Percentiles rank a stretch among this genome's conserved stretches.
Conservation (phyloP, 2,888 invertebrate species). For the Diarsia mendica region DNA sequence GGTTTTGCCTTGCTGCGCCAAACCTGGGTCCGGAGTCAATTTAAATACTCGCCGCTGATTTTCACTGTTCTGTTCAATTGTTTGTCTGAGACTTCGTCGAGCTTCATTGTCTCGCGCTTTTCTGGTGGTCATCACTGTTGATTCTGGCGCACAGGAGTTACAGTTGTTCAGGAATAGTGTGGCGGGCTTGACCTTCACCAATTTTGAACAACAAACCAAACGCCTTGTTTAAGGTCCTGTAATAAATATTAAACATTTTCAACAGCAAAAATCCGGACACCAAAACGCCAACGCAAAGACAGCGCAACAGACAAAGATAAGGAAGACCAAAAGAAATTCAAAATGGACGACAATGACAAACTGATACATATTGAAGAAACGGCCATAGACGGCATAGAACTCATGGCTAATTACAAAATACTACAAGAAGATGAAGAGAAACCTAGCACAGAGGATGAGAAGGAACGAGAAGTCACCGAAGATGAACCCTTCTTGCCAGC, state of each 20-base stretch:
- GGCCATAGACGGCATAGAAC: slow-evolving; percentile 88
- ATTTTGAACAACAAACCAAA: not conserved
- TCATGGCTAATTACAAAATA: slow-evolving; percentile 85
- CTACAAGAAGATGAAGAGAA: slow-evolving; percentile 83
- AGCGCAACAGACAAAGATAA: slow-evolving; percentile 90
- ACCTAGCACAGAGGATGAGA: slow-evolving; percentile 84
- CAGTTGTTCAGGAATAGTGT: too few species aligned
- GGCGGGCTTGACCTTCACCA: not conserved
- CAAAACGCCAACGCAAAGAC: slow-evolving; percentile 90
- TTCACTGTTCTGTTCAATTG: too few species aligned
- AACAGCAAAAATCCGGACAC: slow-evolving; percentile 83
- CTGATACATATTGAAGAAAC: slow-evolving; percentile 87
- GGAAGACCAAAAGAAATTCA: slow-evolving; percentile 85
- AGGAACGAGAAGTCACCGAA: slow-evolving; percentile 81
- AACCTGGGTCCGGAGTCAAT: too few species aligned
- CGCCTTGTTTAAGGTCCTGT: not conserved
- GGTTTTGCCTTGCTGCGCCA: too few species aligned
- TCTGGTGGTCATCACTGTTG: too few species aligned
- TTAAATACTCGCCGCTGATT: too few species aligned
- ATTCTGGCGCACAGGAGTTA: too few species aligned
- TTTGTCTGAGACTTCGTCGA: too few species aligned
- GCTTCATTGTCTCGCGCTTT: too few species aligned
- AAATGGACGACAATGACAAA: slow-evolving; percentile 79
- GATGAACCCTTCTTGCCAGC: slow-evolving; percentile 72
- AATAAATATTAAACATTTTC: slow-evolving; percentile 29